Evolutionary conservation across 2,113 vertebrate species (phyloP).

Genomic region (Cyphomyrus discorhynchus): DNA sequence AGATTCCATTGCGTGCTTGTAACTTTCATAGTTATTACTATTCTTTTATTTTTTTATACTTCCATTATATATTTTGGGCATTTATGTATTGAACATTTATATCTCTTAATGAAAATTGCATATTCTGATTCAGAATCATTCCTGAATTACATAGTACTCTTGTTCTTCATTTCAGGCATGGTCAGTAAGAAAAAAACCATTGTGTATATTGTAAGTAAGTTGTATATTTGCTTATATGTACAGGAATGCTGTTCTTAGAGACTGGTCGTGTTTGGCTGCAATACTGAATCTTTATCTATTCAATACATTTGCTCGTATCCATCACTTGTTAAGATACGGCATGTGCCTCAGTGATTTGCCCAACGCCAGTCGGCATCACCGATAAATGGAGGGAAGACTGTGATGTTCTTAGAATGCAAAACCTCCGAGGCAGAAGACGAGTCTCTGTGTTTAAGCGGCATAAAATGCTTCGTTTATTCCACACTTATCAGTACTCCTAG

Average conservation of each 20-base stretch:
- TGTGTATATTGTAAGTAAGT: neutral
- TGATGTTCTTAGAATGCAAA: neutral
- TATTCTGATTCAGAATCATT: neutral
- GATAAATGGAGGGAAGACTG: neutral
- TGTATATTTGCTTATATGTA: constrained; percentile 1
- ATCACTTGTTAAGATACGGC: neutral
- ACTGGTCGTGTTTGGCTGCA: neutral
- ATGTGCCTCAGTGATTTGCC: neutral
- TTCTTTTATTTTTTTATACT: neutral
- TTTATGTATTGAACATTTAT: neutral
- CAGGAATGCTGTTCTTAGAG: neutral
- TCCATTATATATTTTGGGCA: neutral
- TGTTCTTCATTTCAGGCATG: neutral
- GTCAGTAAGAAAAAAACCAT: neutral
- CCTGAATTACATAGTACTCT: neutral
- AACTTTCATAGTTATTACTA: neutral
- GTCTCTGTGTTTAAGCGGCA: neutral
- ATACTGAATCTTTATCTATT: neutral
- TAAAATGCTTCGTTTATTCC: neutral
- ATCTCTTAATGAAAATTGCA: neutral
- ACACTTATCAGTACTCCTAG: neutral
- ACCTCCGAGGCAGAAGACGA: neutral
- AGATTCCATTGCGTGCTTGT: neutral
- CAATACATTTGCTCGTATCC: neutral
- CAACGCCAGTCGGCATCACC: neutral